Evolutionary conservation across 2,888 invertebrate genomes (phyloP).

Genomic region (Ferrisia virgata): DNA sequence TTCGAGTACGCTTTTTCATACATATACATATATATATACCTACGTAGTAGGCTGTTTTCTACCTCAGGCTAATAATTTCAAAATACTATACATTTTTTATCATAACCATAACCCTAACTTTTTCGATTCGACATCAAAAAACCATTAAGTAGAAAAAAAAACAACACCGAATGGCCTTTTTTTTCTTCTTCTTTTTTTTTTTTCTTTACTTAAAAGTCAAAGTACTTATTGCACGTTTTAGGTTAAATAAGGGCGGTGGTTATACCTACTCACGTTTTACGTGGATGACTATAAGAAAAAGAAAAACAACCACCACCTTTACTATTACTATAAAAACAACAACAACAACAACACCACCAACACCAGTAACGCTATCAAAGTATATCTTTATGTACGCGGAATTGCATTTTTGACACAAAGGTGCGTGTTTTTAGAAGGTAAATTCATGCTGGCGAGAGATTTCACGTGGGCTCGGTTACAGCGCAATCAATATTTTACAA

Average conservation of each 20-base stretch:
- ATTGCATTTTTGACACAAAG: slow-evolving; percentile 10
- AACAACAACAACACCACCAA: background rate
- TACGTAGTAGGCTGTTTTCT: too few species aligned
- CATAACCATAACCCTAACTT: too few species aligned
- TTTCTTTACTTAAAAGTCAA: too few species aligned
- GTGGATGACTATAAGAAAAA: background rate
- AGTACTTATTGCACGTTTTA: too few species aligned
- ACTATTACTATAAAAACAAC: background rate
- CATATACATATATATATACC: too few species aligned
- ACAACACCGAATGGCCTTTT: background rate
- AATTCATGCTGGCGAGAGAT: background rate
- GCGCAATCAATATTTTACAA: background rate
- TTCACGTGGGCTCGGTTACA: slow-evolving; percentile 13
- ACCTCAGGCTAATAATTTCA: too few species aligned
- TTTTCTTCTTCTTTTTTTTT: too few species aligned
- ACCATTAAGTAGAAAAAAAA: too few species aligned
- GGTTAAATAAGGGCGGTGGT: slow-evolving; percentile 7
- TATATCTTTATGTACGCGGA: background rate
- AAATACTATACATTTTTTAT: too few species aligned
- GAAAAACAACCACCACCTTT: background rate
- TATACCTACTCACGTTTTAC: background rate
- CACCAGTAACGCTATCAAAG: background rate
- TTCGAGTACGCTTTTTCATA: too few species aligned
- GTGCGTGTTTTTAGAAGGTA: background rate
- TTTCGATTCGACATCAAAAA: too few species aligned